Conservation (phyloP, 1,140 invertebrate species). For the Drosophila suzukii region DNA sequence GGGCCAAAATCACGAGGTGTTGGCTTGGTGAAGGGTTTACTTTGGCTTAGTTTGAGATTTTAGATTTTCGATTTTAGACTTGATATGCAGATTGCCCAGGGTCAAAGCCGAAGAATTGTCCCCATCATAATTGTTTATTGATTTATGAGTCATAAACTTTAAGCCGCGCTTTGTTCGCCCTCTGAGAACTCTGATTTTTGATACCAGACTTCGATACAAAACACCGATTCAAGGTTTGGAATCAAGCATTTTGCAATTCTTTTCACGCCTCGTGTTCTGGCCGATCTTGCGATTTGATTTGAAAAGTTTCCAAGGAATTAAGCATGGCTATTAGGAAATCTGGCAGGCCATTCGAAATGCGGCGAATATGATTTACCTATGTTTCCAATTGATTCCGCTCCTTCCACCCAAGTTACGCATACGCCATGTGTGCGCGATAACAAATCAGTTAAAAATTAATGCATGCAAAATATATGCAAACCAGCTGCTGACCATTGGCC, state of each 20-base stretch:
- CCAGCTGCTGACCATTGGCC: constrained; percentile 33
- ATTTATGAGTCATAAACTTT: constrained; percentile 53
- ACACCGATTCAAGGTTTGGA: constrained; percentile 23
- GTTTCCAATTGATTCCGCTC: constrained; percentile 70
- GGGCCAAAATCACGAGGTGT: constrained; percentile 42
- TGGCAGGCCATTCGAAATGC: constrained; percentile 69
- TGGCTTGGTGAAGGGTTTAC: constrained; percentile 45
- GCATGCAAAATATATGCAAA: constrained; percentile 47
- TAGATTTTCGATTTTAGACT: neutral
- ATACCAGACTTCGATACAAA: constrained; percentile 20
- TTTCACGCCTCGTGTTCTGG: constrained; percentile 26
- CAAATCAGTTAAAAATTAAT: constrained; percentile 76
- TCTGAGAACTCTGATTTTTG: constrained; percentile 24
- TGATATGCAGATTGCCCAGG: constrained; percentile 51
- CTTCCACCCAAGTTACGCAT: constrained; percentile 64
- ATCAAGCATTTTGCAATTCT: constrained; percentile 38
- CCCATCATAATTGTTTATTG: constrained; percentile 41
- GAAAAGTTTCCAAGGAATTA: constrained; percentile 39
- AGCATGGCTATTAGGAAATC: constrained; percentile 71
- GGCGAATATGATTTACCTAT: constrained; percentile 48
- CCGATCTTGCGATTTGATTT: constrained; percentile 32
- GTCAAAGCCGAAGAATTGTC: constrained; percentile 52
- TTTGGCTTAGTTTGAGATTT: constrained; percentile 1
- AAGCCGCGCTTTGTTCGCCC: constrained; percentile 34
- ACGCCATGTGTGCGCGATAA: constrained; percentile 60